Base-by-base conservation (phyloP, 1,140 invertebrate species). In the Adoxophyes honmai region DNA sequence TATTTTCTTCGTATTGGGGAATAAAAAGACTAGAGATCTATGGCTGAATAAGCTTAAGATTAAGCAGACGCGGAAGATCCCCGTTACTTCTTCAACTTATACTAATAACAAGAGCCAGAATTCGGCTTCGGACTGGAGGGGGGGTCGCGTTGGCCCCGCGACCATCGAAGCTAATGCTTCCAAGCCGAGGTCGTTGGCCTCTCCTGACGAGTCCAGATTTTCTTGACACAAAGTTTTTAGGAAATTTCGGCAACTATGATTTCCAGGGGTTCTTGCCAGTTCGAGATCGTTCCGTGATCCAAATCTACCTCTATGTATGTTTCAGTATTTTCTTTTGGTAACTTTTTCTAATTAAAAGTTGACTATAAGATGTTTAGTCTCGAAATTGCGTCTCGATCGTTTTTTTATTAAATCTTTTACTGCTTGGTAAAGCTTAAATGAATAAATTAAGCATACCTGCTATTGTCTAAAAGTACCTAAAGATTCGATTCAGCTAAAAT, bases 1-100 rank as follows among this genome's bases (percentile, higher is more conserved):
- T 63, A 33, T 90, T 10, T 91, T 91, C 68, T 91, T 90, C 59
- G 81, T 91, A 0, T 34, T 90, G 1, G 83, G 89, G 10, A 90
- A 91, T 64, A 89, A 89, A 53, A 90, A 89, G 66, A 90, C 90
- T 0, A 78, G 90, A 39, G 83, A 88, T 55, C 57, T 91, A 21
- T 91, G 90, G 90, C 65, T 87, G 42, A 83, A 89, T 48, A 81
- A 86, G 53, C 64, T 90, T 36, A 82, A 80, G 70, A 85, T 89
- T 14, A 88, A 79, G 39, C 86, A 88, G 70, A 86, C 78, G 0
- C 73, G 81, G 9, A 89, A 88, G 57, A 59, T 89, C 4, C 87
- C 86, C 0, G 81, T 89, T 1, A 89, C 88, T 0, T 86, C 82
- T 6, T 88, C 87, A 0, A 89, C 84, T 1, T 89, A 78, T 44